Percentiles rank a stretch among this genome's conserved stretches.
phyloP scores from a whole-genome alignment of 1,140 invertebrate genomes.

The Sminthurinus signatus region DNA sequence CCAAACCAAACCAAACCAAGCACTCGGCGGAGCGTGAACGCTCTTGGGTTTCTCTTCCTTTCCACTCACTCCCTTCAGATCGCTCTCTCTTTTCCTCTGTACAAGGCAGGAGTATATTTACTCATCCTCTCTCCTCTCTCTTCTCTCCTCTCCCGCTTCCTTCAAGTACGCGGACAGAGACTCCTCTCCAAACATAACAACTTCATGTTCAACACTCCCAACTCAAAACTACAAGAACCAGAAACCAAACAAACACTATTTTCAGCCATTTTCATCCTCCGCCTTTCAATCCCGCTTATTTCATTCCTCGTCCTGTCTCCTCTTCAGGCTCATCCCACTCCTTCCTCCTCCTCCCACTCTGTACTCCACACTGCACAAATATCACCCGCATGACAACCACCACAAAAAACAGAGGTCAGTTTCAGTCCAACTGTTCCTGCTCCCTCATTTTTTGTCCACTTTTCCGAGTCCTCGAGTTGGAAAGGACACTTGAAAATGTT shows the following conservation, averaged over 20 bases:
- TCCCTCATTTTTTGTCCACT: no score
- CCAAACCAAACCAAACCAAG: background rate
- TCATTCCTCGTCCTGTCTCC: no score
- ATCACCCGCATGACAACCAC: no score
- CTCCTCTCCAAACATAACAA: background rate
- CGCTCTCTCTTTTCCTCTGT: background rate
- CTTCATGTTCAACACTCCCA: background rate
- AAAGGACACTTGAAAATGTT: no score
- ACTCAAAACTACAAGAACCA: background rate
- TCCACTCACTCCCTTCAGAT: background rate
- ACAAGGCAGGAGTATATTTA: background rate
- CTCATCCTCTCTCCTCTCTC: background rate
- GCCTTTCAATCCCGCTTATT: no score
- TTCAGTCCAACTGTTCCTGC: no score
- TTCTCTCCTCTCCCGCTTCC: background rate
- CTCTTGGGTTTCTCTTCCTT: background rate
- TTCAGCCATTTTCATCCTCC: no score
- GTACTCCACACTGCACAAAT: no score
- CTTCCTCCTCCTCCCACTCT: no score
- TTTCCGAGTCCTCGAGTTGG: no score
- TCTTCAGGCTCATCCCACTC: no score
- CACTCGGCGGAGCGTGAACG: conserved; percentile 2
- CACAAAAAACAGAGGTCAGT: no score
- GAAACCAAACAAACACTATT: background rate
- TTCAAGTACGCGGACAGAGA: background rate